Evolutionary conservation across 1,140 invertebrate species (phyloP).

Genomic region (Gryllus bimaculatus): DNA sequence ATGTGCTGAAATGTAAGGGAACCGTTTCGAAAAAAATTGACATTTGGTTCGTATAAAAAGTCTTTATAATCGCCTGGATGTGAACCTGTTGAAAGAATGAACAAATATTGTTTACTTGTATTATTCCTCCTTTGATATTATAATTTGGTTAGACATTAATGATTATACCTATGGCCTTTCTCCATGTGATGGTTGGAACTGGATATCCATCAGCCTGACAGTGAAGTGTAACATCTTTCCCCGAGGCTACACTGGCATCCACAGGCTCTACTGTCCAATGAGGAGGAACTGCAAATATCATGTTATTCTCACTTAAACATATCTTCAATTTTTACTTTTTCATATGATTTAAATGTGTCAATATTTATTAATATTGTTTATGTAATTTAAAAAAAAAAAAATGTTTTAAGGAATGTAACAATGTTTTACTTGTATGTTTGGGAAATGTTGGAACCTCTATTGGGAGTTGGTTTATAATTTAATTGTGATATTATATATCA

Average conservation of each 20-base stretch:
- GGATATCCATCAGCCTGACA: conserved; percentile 89
- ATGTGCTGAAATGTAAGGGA: conserved; percentile 70
- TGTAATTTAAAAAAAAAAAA: too few species aligned
- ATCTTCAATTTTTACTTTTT: too few species aligned
- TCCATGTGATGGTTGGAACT: conserved; percentile 78
- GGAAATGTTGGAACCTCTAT: too few species aligned
- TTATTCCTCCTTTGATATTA: background rate
- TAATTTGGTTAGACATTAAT: conserved; percentile 11
- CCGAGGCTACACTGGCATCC: conserved; percentile 75
- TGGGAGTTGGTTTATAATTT: too few species aligned
- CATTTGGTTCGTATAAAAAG: conserved; percentile 62
- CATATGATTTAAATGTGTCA: background rate
- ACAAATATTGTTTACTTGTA: background rate
- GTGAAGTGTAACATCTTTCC: conserved; percentile 70
- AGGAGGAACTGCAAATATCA: conserved; percentile 64
- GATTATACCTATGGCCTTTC: conserved; percentile 59
- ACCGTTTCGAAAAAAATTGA: conserved; percentile 69
- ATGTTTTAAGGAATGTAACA: too few species aligned
- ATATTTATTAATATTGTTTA: background rate
- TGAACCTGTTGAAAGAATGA: conserved; percentile 25
- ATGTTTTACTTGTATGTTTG: too few species aligned
- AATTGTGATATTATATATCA: too few species aligned
- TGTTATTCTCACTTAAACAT: too few species aligned
- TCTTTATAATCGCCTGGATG: conserved; percentile 79
- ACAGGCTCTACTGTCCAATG: conserved; percentile 82